Evolutionary conservation across 1,140 invertebrate genomes (phyloP).

Genomic region (Psix sp.): DNA sequence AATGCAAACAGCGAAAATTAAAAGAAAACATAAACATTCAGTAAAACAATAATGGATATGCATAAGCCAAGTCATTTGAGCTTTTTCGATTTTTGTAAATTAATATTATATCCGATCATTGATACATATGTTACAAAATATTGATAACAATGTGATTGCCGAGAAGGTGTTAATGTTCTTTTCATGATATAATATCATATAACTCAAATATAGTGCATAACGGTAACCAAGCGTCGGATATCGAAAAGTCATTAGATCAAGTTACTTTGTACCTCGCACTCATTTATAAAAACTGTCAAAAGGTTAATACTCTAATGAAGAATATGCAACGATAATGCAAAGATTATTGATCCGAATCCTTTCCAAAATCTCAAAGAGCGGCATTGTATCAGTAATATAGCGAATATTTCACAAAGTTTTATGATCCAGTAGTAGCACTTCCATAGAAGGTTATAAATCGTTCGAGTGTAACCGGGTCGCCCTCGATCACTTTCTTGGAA

Average conservation of each 20-base stretch:
- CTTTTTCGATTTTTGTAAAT: too few species aligned
- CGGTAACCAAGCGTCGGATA: constrained; percentile 13
- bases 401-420: constrained; percentile 62
- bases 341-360: constrained; percentile 44
- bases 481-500: constrained; percentile 63
- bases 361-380: constrained; percentile 51
- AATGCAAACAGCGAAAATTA: too few species aligned
- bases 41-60: too few species aligned
- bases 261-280: constrained; percentile 5
- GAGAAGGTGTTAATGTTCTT: too few species aligned
- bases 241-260: constrained; percentile 29
- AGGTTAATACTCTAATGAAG: constrained; percentile 29
- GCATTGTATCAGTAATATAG: constrained; percentile 54
- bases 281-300: constrained; percentile 40
- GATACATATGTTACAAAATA: too few species aligned
- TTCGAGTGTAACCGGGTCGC: constrained; percentile 59
- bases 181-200: too few species aligned
- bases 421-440: constrained; percentile 58
- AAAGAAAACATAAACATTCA: too few species aligned
- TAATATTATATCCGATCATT: too few species aligned
- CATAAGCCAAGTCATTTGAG: too few species aligned
- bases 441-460: constrained; percentile 61
- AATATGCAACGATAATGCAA: constrained; percentile 32
- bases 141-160: too few species aligned
- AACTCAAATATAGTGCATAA: constrained; percentile 10